phyloP scores from a whole-genome alignment of 2,888 invertebrate genomes.

The Trachelus troglodyta region DNA sequence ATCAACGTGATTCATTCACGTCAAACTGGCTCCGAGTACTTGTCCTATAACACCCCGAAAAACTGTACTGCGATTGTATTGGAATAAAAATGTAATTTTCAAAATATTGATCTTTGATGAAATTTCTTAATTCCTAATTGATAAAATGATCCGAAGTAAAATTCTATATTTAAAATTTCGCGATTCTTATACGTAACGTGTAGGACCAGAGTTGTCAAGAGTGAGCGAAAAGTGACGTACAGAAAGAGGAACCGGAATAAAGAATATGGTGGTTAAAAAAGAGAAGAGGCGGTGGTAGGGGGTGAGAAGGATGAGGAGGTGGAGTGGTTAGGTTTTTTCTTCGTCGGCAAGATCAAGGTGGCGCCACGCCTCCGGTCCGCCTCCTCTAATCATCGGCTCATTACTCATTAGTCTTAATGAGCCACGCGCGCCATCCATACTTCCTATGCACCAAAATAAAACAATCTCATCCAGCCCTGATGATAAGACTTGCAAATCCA shows the following conservation, averaged over 20 bases:
- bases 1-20: neutral
- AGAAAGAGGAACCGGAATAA: constrained; percentile 6
- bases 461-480: constrained; percentile 22
- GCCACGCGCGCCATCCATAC: constrained; percentile 57
- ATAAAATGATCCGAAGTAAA: neutral
- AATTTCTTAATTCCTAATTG: neutral
- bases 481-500: constrained; percentile 45
- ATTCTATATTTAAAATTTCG: neutral
- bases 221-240: neutral
- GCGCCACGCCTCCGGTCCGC: constrained; percentile 64
- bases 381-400: constrained; percentile 66
- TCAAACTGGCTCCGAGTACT: neutral
- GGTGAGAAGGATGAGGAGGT: constrained; percentile 27
- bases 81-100: neutral
- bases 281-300: constrained; percentile 19
- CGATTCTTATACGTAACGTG: neutral
- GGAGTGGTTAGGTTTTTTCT: constrained; percentile 50
- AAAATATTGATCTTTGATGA: neutral
- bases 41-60: neutral
- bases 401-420: constrained; percentile 67
- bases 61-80: neutral
- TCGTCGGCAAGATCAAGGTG: constrained; percentile 60
- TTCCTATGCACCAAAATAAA: constrained; percentile 16
- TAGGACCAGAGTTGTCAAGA: neutral
- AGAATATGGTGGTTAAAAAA: neutral